Evolutionary conservation across 2,797 vertebrate species (phyloP), one percentile per base, ranked within the genome.

Genomic region (Pristis pectinata): DNA sequence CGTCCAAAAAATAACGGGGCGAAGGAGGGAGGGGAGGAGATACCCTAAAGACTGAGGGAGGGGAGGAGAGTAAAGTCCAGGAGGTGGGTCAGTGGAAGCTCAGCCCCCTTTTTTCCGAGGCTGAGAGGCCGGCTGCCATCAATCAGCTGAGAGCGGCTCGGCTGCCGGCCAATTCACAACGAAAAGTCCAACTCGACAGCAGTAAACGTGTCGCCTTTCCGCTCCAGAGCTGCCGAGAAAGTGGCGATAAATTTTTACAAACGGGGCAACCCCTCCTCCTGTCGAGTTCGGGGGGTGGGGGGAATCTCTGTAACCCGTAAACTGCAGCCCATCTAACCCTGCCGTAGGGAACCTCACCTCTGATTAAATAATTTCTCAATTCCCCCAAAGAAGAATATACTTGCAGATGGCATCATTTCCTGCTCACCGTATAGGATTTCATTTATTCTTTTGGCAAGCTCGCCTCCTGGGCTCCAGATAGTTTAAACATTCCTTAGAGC

Each of bases 121-220:
- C 61, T 13, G n/a, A 37, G 19, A 10, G 59, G 34, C 37, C n/a
- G 19, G 13, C 87, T 64, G 59, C 59, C 34, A 91, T 91, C 61
- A 91, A 91, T 91, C 87, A 91, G 87, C 59, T 64, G 87, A 17
- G n/a, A 5, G 56, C 24, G 82, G 49, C 49, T 85, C 53, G n/a
- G 61, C 61, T 37, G 19, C 17, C 6, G 22, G 87, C 87, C 61
- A 91, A 41, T 8, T 22, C n/a, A 0, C 87, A 6, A 59, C 61
- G 59, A 64, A 72, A 91, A 91, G 17, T 91, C 87, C 59, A 67
- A 67, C 87, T 91, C 59, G 87, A 49, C n/a, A 67, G 24, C 87
- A 37, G 59, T 22, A 64, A 67, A 91, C 87, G 87, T 91, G 87
- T 91, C 87, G 64, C 79, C 76, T n/a, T 13, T 41, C 7, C 79